A percentile compares a stretch with the other conserved stretches of the same genome.
These are phyloP conservation scores for Caradrina kadenii DNA, from an alignment of 2,888 invertebrate genomes.

Conservation along the genomic window DNA sequence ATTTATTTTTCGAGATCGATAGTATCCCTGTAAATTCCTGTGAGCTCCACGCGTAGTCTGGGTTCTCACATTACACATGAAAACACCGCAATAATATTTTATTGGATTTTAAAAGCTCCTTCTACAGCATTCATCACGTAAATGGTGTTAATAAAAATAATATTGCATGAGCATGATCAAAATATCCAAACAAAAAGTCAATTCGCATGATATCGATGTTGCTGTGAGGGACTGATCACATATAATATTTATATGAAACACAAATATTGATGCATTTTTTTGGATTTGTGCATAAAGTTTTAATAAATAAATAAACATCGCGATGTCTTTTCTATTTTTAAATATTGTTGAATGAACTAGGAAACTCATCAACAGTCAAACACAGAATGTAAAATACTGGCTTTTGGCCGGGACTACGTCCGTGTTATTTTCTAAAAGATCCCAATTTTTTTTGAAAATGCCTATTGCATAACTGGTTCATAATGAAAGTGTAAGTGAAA, in stretches of 20 bases:
- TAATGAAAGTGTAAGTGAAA: too few species aligned
- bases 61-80: constrained; percentile 47
- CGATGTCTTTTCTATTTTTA: constrained; percentile 52
- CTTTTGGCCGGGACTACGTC: too few species aligned
- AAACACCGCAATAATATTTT: constrained; percentile 42
- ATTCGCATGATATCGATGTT: constrained; percentile 70
- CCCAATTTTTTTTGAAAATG: too few species aligned
- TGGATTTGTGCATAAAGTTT: too few species aligned
- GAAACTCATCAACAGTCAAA: constrained; percentile 28
- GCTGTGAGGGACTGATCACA: constrained; percentile 65
- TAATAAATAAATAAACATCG: too few species aligned
- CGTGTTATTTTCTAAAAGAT: too few species aligned
- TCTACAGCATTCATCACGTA: constrained; percentile 63
- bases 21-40: constrained; percentile 40
- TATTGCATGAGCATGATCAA: constrained; percentile 57
- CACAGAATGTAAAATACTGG: neutral
- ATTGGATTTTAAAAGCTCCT: constrained; percentile 34
- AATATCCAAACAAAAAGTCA: constrained; percentile 68
- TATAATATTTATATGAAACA: constrained; percentile 71
- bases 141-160: constrained; percentile 66
- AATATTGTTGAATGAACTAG: constrained; percentile 51
- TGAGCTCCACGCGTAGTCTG: constrained; percentile 28
- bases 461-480: too few species aligned
- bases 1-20: constrained; percentile 53
- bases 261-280: too few species aligned